Conservation (phyloP, 2,113 vertebrate species). For the Megaceryle torquata region DNA sequence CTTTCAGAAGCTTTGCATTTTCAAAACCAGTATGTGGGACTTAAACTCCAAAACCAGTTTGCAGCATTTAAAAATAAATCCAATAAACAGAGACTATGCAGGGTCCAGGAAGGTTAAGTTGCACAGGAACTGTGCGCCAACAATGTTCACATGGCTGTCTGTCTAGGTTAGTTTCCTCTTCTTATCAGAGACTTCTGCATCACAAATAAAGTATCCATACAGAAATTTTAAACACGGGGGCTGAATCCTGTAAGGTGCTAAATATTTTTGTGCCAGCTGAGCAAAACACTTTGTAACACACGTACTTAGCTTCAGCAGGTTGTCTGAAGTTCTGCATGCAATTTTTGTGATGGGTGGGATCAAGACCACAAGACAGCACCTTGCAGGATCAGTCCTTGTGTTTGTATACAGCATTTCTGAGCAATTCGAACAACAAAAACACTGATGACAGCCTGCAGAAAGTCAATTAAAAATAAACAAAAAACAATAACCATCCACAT, state of each 20-base stretch:
- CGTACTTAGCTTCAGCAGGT: background rate
- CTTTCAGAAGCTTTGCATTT: background rate
- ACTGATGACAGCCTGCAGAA: background rate
- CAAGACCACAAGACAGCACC: background rate
- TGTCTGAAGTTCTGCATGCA: background rate
- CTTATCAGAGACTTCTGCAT: background rate
- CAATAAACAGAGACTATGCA: background rate
- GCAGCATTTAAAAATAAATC: background rate
- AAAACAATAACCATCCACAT: background rate
- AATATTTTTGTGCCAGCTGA: background rate
- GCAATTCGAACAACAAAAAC: background rate
- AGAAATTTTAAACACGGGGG: background rate
- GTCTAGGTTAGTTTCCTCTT: background rate
- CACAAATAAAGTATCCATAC: background rate
- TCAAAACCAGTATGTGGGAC: background rate
- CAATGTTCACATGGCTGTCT: background rate
- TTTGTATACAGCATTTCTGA: background rate
- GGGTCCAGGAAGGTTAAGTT: background rate
- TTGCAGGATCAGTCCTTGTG: background rate
- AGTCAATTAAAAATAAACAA: background rate
- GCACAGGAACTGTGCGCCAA: background rate
- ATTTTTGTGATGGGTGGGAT: background rate
- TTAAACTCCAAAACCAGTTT: background rate
- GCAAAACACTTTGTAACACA: background rate
- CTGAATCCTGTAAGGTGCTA: background rate